Base-by-base conservation (phyloP, 92 coral and sea anemone species). In the Parazoanthus atlanticus region DNA sequence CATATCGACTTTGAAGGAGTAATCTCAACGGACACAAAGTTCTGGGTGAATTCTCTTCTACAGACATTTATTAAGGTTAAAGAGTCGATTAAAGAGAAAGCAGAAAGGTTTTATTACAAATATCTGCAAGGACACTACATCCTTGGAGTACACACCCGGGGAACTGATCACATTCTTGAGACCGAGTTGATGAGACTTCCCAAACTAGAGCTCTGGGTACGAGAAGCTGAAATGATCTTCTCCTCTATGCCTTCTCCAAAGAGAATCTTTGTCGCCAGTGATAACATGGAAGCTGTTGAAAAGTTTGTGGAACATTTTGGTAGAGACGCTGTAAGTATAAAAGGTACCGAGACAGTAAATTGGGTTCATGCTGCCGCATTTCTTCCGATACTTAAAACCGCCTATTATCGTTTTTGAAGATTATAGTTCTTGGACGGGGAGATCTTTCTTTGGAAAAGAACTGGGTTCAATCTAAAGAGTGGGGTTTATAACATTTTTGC, bases 201-300 rank as follows among this genome's bases (percentile, higher is more conserved):
- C 8, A 67, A n/a, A 67, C 74, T 67, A 3, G 74, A 67, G 58
- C 58, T 52, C 58, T 52, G 58, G 58, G 5, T 52, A 52, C 58
- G 58, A n/a, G 74, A 67, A 29, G 74, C 74, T 25, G 32, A 67
- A 26, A 67, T 67, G 31, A 67, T 67, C 13, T 67, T 12, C 32
- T 2, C 58, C 58, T 52, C 21, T 19, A 52, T 52, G 58, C 56
- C 56, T 11, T 49, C 73, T 25, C 73, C 73, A 10, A 67, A 67
- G 73, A 67, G 13, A 67, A 67, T 67, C 73, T 67, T 67, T 67
- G 73, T 67, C 6, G 73, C 73, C 29, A 67, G 73, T 67, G 73
- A 67, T 28, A 67, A 28, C 73, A 49, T 49, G 56, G 56, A 67
- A 25, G 73, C 73, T n/a, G 30, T 67, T 67, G 31, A 67, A 25